Conservation (phyloP, 2,797 vertebrate genomes). For the Sebastes iracundus region DNA sequence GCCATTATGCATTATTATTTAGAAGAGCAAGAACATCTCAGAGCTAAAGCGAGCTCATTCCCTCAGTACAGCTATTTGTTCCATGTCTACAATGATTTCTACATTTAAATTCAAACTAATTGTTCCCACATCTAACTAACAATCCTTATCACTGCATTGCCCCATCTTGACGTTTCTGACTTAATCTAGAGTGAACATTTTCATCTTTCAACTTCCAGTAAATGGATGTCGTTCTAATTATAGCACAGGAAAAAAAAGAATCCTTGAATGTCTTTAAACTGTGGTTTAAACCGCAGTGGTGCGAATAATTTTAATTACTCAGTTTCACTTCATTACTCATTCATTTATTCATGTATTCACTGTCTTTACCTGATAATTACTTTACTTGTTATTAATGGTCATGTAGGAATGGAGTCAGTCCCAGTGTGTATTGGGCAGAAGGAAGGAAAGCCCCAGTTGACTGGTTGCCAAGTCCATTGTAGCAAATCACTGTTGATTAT, state of each 20-base stretch:
- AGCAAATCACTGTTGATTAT: conserved; percentile 18
- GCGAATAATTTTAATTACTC: conserved; percentile 67
- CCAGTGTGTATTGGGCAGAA: conserved; percentile 11
- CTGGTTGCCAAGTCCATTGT: neutral
- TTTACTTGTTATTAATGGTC: conserved; percentile 60
- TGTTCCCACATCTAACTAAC: neutral
- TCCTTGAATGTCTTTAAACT: conserved; percentile 31
- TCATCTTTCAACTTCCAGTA: conserved; percentile 16
- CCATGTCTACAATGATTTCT: neutral
- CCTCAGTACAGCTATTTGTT: neutral
- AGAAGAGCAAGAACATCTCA: neutral
- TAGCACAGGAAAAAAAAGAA: conserved; percentile 21
- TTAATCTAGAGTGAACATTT: conserved; percentile 5
- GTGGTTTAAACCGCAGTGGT: conserved; percentile 47
- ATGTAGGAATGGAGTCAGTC: conserved; percentile 53
- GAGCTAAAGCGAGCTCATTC: neutral
- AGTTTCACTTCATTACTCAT: conserved; percentile 67
- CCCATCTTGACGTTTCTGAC: neutral
- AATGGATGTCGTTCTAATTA: conserved; percentile 46
- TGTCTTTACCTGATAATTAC: conserved; percentile 68
- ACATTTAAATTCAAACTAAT: neutral
- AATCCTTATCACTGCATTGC: neutral
- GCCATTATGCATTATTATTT: neutral
- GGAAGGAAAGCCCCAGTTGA: conserved; percentile 15
- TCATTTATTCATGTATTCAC: conserved; percentile 68